Percentiles rank a stretch among this genome's conserved stretches.
Conservation (phyloP, 2,888 invertebrate species). For the Eutolmus rufibarbis region DNA sequence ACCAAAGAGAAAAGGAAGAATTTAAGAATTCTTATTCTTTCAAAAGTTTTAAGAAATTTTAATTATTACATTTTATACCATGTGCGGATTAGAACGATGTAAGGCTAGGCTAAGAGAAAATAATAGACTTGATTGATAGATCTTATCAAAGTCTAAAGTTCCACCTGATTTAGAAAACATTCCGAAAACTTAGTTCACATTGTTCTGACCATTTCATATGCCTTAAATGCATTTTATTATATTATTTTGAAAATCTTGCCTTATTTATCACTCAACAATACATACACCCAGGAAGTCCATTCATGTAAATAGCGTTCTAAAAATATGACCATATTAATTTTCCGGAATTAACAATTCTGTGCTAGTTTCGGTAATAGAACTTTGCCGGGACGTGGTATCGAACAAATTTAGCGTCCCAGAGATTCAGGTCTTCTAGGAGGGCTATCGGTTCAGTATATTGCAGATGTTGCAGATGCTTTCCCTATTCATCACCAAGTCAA, state of each 20-base stretch:
- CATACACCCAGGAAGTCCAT: neutral
- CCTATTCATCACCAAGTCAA: neutral
- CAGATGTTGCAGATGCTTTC: neutral
- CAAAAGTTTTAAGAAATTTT: no score
- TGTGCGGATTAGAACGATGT: no score
- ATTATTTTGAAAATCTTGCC: neutral
- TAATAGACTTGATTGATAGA: no score
- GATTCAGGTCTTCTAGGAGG: neutral
- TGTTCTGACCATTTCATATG: neutral
- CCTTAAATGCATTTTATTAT: neutral
- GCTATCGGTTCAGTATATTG: neutral
- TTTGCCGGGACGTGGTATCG: neutral
- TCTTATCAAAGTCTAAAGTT: no score
- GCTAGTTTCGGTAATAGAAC: conserved; percentile 29
- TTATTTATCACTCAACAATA: neutral
- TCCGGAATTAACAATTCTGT: conserved; percentile 9
- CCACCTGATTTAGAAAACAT: no score
- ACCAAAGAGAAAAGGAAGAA: no score
- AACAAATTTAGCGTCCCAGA: neutral
- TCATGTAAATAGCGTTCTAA: neutral
- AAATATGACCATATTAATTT: conserved; percentile 13
- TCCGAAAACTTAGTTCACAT: neutral
- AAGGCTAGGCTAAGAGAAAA: no score
- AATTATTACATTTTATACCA: no score
- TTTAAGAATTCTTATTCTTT: no score